A percentile compares a stretch with the other conserved stretches of the same genome.
These are phyloP conservation scores for Vipera latastei DNA, from an alignment of 2,797 vertebrate species.

Conservation along the genomic window DNA sequence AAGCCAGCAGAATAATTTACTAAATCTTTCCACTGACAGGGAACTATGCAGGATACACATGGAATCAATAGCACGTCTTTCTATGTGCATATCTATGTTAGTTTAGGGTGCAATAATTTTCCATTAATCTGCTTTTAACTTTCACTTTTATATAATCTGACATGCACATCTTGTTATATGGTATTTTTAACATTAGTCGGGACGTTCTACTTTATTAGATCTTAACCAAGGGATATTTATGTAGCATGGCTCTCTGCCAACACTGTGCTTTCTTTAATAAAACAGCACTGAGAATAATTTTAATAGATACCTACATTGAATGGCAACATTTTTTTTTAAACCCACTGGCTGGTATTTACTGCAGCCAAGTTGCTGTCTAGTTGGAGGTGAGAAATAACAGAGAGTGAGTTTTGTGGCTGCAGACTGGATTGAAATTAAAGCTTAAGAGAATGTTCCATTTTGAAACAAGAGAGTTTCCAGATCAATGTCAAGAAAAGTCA, in stretches of 20 bases:
- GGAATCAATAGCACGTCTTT: conserved; percentile 38
- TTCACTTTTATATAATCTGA: conserved; percentile 61
- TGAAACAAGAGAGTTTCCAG: conserved; percentile 35
- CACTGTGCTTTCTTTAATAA: conserved; percentile 68
- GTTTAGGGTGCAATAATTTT: conserved; percentile 51
- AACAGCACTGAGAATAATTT: conserved; percentile 61
- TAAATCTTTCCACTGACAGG: conserved; percentile 32
- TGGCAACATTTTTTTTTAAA: conserved; percentile 16
- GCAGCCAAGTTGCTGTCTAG: conserved; percentile 68
- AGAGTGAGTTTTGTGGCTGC: conserved; percentile 60
- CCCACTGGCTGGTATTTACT: conserved; percentile 46
- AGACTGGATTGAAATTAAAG: conserved; percentile 59
- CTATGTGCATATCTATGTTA: conserved; percentile 29
- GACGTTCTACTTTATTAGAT: conserved; percentile 66
- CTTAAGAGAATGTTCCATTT: conserved; percentile 50
- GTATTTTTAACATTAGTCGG: conserved; percentile 61
- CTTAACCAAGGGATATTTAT: conserved; percentile 69
- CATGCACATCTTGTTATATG: conserved; percentile 57
- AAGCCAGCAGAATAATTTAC: conserved; percentile 28
- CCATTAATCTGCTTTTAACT: conserved; percentile 65
- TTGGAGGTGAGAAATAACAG: conserved; percentile 68
- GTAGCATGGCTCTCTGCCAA: conserved; percentile 67
- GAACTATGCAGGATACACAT: conserved; percentile 46
- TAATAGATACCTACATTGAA: conserved; percentile 65
- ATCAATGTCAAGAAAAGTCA: conserved; percentile 35